Percentiles rank a stretch among this genome's conserved stretches.
These are phyloP conservation scores for Ia io DNA, from an alignment of 2,113 vertebrate genomes.

Conservation along the genomic window DNA sequence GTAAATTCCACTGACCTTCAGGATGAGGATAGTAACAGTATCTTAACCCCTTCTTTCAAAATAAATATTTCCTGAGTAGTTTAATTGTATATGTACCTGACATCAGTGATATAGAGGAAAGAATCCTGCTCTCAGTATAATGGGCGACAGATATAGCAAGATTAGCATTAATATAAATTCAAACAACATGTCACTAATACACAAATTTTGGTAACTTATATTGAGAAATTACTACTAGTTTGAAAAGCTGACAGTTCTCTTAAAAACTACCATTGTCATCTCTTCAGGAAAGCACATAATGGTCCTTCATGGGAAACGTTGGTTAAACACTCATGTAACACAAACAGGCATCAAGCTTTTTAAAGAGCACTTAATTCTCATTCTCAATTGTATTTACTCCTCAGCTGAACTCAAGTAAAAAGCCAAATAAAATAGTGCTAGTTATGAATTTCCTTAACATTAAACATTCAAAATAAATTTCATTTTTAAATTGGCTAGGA, in stretches of 20 bases:
- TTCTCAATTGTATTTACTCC: neutral
- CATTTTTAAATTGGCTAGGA: neutral
- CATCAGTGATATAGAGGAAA: neutral
- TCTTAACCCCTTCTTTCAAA: neutral
- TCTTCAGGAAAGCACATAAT: constrained; percentile 40
- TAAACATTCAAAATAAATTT: constrained; percentile 14
- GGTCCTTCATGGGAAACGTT: neutral
- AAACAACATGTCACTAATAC: neutral
- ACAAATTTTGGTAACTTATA: neutral
- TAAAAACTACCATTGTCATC: neutral
- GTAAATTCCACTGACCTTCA: neutral
- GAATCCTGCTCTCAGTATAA: neutral
- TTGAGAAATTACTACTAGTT: constrained; percentile 7
- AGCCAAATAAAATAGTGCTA: neutral
- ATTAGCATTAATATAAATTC: neutral
- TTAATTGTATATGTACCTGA: neutral
- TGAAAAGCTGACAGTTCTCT: neutral
- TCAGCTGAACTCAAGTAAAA: constrained; percentile 16
- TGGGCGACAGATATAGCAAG: neutral
- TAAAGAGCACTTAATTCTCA: constrained; percentile 16
- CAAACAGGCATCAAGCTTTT: neutral
- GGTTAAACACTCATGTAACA: neutral
- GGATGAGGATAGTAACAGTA: neutral
- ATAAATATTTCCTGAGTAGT: neutral
- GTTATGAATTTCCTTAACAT: neutral